Evolutionary conservation across 2,888 invertebrate species (phyloP), one percentile per base, ranked within the genome.

Genomic region (Macropis europaea): DNA sequence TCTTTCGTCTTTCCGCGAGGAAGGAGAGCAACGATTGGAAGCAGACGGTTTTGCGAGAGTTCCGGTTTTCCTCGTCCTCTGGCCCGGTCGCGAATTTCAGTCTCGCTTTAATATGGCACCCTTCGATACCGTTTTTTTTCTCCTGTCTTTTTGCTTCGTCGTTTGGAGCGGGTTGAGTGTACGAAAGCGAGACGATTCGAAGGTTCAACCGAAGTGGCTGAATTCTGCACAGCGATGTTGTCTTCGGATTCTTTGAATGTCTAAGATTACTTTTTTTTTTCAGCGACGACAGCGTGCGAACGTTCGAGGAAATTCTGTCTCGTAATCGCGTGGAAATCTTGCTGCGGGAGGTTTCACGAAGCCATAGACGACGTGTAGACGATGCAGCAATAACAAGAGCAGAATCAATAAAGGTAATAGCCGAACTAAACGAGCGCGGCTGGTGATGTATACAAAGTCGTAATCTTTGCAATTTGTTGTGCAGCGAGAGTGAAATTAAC

Each of bases 381-480:
- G 24, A 13, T 43, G 43, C 13, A 40, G 42, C 57, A 73, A 61
- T 71, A 62, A 69, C 67, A 59, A 47, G 42, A 66, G 45, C 36
- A 15, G 40, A 69, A 71, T 71, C 71, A 62, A 66, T 68, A 72
- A 76, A 66, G 63, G 28, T 73, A 73, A 79, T 78, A 68, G 76
- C 47, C 48, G 69, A 76, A 68, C 57, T 80, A 72, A 80, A 78
- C 63, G 71, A 62, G 67, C 48, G 30, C 62, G 45, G 61, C 56
- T 52, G 59, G 73, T 68, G 63, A 69, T 72, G 69, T 68, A 66
- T 70, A 77, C 75, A 72, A 76, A 77, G 50, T 70, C 62, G 66
- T 74, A 76, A 78, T 81, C 64, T 78, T 80, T 78, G 73, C 70
- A 78, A 73, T 76, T 78, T 78, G 78, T 80, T 81, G 72, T 52